Base-by-base conservation (phyloP, 2,888 invertebrate species). In the Aspidiotus rigidus region DNA sequence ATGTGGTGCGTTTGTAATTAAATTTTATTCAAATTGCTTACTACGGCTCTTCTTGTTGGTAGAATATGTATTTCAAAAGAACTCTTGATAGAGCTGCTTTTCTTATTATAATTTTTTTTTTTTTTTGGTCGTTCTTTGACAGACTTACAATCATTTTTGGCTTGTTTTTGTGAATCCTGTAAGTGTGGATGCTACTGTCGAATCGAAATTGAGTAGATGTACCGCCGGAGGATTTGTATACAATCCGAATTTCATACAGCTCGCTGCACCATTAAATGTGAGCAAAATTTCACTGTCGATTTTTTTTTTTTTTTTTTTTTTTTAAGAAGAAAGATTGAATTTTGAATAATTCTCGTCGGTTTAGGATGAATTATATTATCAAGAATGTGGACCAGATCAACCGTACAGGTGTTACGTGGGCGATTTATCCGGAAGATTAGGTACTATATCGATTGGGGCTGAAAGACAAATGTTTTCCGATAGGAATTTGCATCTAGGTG, bases 331-430 rank as follows among this genome's bases (percentile, higher is more conserved):
- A 17, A 13, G 1, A n/a, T 40, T 3, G 7, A 17, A 40, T 17
- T 13, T 61, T 61, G 11, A 15, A 15, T 57, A 5, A 28, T 62
- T 44, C 54, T 62, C 44, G 55, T 44, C 5, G 39, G 5, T 11
- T 56, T 67, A 93, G 92, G 85, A 84, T 64, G 91, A 92, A 71
- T 80, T 92, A 62, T 95, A 95, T 78, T 84, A 82, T 70, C 85
- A 87, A 78, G 93, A 96, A 80, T 96, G 96, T 77, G 89, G 89
- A 0, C 84, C 89, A 0, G 88, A 90, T 77, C 90, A 93, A 75
- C 95, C 94, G 0, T 79, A 93, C 67, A 82, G 95, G 2, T 96
- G 96, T 77, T 89, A 93, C 76, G 89, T 94, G 0, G 96, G 95
- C 0, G 96, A 96, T 78, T 79, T 94, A 57, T 89, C 93, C 0